Base-by-base conservation (phyloP, 2,888 invertebrate genomes). In the Torymus auratus region DNA sequence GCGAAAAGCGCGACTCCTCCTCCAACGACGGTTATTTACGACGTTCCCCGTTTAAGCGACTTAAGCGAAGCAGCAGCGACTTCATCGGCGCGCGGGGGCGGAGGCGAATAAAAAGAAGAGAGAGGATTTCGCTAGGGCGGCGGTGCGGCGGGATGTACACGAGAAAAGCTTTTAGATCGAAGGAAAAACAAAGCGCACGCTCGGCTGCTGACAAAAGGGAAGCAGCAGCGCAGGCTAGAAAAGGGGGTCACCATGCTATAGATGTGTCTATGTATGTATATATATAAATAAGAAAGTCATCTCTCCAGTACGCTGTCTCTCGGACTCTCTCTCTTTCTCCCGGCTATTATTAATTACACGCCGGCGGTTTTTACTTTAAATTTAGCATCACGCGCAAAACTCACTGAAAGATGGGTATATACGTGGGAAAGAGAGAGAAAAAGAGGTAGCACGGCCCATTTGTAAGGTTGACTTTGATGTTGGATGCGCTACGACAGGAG, bases 121-220 rank as follows among this genome's bases (percentile, higher is more conserved):
- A 17, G 20, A 73, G 79, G 61, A 62, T 68, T 60, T 61, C 13
- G 67, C 56, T 41, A 41, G 41, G 7, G 7, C 41, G 41, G 41
- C 41, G 41, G 41, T 10, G 7, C 20, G 55, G 73, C n/a, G 12
- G 61, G 58, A n/a, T 10, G 58, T 75, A 70, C 80, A 80, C 52
- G 65, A 75, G 75, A 80, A 81, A 79, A 78, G 81, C 82, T 82
- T 82, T 80, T 80, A 79, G 81, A 74, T 79, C 75, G 71, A 60
- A 62, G 69, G 72, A 78, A 77, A 77, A 78, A 80, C 71, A 78
- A 83, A 78, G 74, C 41, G 41, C 73, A 55, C 60, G 73, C 73
- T 20, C 23, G 69, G 55, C 23, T 14, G 53, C 75, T 80, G 74
- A 79, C 73, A 56, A 80, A 61, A 78, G 61, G 50, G 70, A 56